These are phyloP conservation scores for Trichogramma dendrolimi DNA, from an alignment of 2,888 invertebrate genomes.

Conservation along the genomic window DNA sequence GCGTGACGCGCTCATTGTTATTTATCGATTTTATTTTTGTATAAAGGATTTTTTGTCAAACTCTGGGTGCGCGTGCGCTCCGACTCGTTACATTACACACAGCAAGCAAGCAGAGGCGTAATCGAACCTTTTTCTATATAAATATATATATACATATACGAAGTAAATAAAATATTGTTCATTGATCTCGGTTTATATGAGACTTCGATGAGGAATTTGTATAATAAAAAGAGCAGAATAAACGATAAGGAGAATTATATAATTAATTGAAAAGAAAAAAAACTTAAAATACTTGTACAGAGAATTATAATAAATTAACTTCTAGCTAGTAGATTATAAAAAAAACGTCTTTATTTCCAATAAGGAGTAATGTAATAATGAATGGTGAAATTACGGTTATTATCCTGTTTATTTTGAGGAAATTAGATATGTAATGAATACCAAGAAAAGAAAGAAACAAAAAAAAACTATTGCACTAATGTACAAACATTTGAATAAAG, in stretches of 20 bases:
- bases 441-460: too few relatives aligned
- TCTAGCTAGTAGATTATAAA: neutral
- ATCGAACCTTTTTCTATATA: constrained; percentile 14
- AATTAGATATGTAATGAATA: neutral
- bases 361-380: constrained; percentile 1
- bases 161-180: constrained; percentile 3
- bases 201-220: constrained; percentile 19
- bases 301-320: constrained; percentile 4
- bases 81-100: neutral
- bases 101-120: neutral
- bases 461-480: constrained; percentile 17
- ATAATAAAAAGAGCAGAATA: constrained; percentile 9
- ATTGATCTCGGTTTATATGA: constrained; percentile 26
- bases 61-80: neutral
- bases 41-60: constrained; percentile 14
- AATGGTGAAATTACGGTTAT: constrained; percentile 4
- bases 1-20: constrained; percentile 15
- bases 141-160: too few relatives aligned
- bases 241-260: too few relatives aligned
- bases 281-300: constrained; percentile 23
- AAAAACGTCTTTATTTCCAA: constrained; percentile 15
- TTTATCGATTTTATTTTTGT: constrained; percentile 27
- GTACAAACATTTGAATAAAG: constrained; percentile 27
- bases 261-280: neutral
- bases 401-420: constrained; percentile 6